phyloP scores from a whole-genome alignment of 2,888 invertebrate species.

The Anorthoa munda region DNA sequence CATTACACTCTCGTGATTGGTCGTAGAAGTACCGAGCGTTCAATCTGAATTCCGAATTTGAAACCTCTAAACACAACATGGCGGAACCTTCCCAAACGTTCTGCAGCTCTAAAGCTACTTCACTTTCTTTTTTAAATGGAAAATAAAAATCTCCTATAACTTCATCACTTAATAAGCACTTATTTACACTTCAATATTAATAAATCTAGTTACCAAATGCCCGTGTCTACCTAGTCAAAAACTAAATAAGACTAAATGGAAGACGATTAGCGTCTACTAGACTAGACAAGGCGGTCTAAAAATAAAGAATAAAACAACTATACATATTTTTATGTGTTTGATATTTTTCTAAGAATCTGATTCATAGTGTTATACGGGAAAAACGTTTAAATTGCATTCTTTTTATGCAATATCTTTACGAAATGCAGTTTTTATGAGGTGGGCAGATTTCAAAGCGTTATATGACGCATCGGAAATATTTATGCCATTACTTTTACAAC shows the following conservation, averaged over 20 bases:
- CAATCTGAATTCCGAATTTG: not conserved
- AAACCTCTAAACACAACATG: conserved; percentile 12
- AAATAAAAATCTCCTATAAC: not conserved
- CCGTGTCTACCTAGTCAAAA: conserved; percentile 39
- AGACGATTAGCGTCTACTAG: conserved; percentile 56
- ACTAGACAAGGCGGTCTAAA: conserved; percentile 62
- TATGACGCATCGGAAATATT: not conserved
- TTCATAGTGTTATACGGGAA: conserved; percentile 34
- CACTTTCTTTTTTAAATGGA: conserved; percentile 1
- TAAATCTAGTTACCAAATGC: conserved; percentile 6
- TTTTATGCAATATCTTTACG: conserved; percentile 25
- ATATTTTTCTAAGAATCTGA: conserved; percentile 59
- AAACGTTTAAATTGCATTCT: conserved; percentile 26
- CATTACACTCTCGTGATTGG: conserved; percentile 22
- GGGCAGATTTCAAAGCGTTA: not conserved
- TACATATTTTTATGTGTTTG: conserved; percentile 42
- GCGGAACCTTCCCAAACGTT: not conserved
- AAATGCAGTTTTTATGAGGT: not conserved
- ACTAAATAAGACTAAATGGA: conserved; percentile 53
- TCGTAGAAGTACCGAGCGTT: not conserved
- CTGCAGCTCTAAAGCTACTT: not conserved
- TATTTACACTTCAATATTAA: conserved; percentile 1
- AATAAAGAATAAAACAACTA: conserved; percentile 58
- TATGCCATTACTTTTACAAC: not conserved
- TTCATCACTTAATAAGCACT: not conserved